Base-by-base conservation (phyloP, 2,113 vertebrate species). In the Gyps fulvus region DNA sequence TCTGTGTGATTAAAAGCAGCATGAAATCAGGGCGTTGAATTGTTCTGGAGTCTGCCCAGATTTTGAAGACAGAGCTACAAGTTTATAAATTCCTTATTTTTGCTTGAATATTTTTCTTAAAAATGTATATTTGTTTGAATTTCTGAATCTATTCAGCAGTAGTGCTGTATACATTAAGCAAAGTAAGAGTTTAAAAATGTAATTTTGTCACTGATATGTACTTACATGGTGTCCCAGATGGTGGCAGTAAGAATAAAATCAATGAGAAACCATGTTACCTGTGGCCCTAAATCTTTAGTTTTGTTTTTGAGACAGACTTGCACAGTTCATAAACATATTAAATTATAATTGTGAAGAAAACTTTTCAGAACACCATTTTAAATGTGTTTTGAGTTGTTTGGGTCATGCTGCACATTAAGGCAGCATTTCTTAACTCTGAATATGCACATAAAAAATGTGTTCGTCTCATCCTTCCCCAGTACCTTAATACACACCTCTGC, bases 371-470 rank as follows among this genome's bases (percentile, higher is more conserved):
- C 27, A 40, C 31, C 1, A 3, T 78, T 84, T 87, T 3, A 78
- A 91, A 73, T 74, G 10, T 38, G 16, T 73, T 81, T 82, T 52
- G n/a, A 29, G 13, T 71, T 80, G 19, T 79, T 90, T 90, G 65
- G 22, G 10, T 83, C 13, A 38, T 90, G 38, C 47, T 90, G 52
- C 34, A 34, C 36, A 4, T 52, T 15, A 72, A 83, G 47, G 32
- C 62, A 80, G 36, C 1, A 0, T 70, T 83, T 83, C 26, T 83
- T 81, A 65, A 40, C 14, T 83, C 38, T 26, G 34, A 43, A 52
- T 38, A 13, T 32, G 6, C 0, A 1, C 9, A 2, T 66, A 26
- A 90, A 66, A 65, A 62, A 14, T 0, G 0, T 15, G 4, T 58
- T 73, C 10, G 14, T 69, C 36, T 13, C 9, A 3, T 80, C 13